phyloP scores from a whole-genome alignment of 2,888 invertebrate genomes.

The Polylopha cassiicola region DNA sequence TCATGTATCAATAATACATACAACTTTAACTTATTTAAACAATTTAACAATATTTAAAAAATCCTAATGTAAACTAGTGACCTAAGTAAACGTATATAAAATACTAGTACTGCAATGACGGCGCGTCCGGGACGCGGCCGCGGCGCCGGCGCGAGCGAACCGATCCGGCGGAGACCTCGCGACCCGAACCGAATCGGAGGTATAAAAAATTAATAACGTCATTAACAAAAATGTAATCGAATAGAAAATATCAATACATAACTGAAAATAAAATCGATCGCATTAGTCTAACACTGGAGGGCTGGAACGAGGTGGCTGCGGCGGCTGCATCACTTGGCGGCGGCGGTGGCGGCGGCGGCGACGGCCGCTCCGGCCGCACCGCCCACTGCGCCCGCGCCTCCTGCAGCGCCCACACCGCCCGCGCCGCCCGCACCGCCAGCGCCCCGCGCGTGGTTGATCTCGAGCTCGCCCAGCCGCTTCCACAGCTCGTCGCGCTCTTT shows the following conservation, averaged over 20 bases:
- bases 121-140: slow-evolving; percentile 54
- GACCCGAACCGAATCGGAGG: slow-evolving; percentile 42
- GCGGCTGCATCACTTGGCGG: slow-evolving; percentile 78
- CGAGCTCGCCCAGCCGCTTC: slow-evolving; percentile 95
- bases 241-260: slow-evolving; percentile 73
- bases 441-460: slow-evolving; percentile 78
- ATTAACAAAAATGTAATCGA: slow-evolving; percentile 73
- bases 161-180: slow-evolving; percentile 34
- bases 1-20: slow-evolving; percentile 70
- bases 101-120: slow-evolving; percentile 54
- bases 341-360: slow-evolving; percentile 43
- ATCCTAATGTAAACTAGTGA: slow-evolving; percentile 70
- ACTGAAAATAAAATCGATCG: slow-evolving; percentile 66
- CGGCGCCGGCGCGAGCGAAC: slow-evolving; percentile 29
- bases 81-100: slow-evolving; percentile 65
- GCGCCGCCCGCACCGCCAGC: slow-evolving; percentile 91
- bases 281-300: slow-evolving; percentile 53
- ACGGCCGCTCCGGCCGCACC: slow-evolving; percentile 54
- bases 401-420: slow-evolving; percentile 98
- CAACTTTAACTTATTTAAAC: slow-evolving; percentile 74
- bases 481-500: slow-evolving; percentile 98
- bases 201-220: slow-evolving; percentile 70
- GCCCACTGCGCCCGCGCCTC: slow-evolving; percentile 88
- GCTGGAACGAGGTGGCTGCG: slow-evolving; percentile 31
- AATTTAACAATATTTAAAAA: slow-evolving; percentile 73